Percentiles rank a stretch among this genome's conserved stretches.
These are phyloP conservation scores for Brachionus calyciflorus DNA, from an alignment of 1,140 invertebrate genomes.

Conservation along the genomic window DNA sequence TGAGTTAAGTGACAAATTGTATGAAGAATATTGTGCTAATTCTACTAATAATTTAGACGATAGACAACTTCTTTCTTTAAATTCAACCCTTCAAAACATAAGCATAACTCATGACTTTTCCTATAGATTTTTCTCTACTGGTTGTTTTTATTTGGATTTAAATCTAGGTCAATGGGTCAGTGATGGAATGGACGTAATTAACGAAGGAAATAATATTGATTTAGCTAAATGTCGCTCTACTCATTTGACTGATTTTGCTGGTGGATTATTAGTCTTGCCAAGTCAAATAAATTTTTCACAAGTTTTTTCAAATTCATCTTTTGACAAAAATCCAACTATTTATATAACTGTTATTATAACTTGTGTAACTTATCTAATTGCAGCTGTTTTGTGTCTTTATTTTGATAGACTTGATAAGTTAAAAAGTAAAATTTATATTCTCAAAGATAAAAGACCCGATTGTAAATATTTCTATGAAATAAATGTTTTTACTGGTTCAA, in stretches of 20 bases:
- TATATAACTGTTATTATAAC: slow-evolving; percentile 64
- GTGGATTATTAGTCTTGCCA: slow-evolving; percentile 58
- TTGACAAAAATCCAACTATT: slow-evolving; percentile 64
- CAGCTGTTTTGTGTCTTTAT: slow-evolving; percentile 61
- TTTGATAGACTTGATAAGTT: slow-evolving; percentile 47
- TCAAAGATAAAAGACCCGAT: slow-evolving; percentile 61
- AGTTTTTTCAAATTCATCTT: slow-evolving; percentile 61
- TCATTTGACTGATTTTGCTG: slow-evolving; percentile 60
- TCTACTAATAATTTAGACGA: not conserved
- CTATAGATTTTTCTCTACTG: not conserved
- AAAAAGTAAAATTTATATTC: slow-evolving; percentile 54
- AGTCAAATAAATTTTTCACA: slow-evolving; percentile 61
- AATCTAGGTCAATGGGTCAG: not conserved
- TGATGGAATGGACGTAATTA: slow-evolving; percentile 11
- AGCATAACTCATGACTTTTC: slow-evolving; percentile 8
- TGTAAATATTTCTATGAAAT: slow-evolving; percentile 66
- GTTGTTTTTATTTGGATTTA: slow-evolving; percentile 7
- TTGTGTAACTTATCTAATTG: slow-evolving; percentile 58
- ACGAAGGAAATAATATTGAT: slow-evolving; percentile 47
- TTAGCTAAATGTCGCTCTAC: slow-evolving; percentile 53
- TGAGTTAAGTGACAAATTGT: not conserved
- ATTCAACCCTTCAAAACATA: no score
- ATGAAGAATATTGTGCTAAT: not conserved
- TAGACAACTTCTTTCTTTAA: no score
- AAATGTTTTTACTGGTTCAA: slow-evolving; percentile 63